Conservation (phyloP, 2,888 invertebrate species). For the Aporophyla nigra region DNA sequence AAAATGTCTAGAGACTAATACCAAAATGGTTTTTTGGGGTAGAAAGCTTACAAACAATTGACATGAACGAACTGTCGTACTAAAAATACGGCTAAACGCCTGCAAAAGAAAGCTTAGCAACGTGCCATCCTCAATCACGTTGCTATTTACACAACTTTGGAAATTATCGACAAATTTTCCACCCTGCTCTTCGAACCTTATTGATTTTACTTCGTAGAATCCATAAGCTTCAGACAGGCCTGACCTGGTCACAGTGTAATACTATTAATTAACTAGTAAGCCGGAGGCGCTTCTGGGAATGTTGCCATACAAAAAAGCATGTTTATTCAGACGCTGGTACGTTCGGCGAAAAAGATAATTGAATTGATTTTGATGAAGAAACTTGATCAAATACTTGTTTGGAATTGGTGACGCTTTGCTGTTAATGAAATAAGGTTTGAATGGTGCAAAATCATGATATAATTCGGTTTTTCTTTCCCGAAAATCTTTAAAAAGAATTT, state of each 20-base stretch:
- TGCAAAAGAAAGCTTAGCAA: slow-evolving; percentile 33
- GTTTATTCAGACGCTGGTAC: slow-evolving; percentile 9
- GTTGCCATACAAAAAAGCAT: not conserved
- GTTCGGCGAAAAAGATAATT: slow-evolving; percentile 8
- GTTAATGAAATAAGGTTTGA: not conserved
- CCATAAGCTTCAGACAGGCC: not conserved
- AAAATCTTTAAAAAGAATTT: not conserved
- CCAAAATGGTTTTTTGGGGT: not conserved
- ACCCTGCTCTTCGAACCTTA: slow-evolving; percentile 11
- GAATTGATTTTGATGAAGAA: slow-evolving; percentile 11
- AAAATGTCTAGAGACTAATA: not conserved
- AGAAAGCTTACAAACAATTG: not conserved
- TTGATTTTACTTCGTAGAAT: slow-evolving; percentile 47
- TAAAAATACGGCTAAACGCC: slow-evolving; percentile 25
- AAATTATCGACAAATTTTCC: slow-evolving; percentile 15
- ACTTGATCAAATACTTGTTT: slow-evolving; percentile 2
- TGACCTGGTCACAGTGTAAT: slow-evolving; percentile 11
- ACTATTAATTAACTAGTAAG: slow-evolving; percentile 25
- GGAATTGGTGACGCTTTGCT: not conserved
- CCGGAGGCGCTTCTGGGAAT: slow-evolving; percentile 9
- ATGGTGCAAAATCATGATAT: not conserved
- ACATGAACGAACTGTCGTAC: too few species aligned
- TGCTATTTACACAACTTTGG: slow-evolving; percentile 35
- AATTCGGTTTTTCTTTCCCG: not conserved
- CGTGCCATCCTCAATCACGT: slow-evolving; percentile 4